A percentile compares a stretch with the other conserved stretches of the same genome.
These are phyloP conservation scores for Excalfactoria chinensis DNA, from an alignment of 2,113 vertebrate species.

Conservation along the genomic window DNA sequence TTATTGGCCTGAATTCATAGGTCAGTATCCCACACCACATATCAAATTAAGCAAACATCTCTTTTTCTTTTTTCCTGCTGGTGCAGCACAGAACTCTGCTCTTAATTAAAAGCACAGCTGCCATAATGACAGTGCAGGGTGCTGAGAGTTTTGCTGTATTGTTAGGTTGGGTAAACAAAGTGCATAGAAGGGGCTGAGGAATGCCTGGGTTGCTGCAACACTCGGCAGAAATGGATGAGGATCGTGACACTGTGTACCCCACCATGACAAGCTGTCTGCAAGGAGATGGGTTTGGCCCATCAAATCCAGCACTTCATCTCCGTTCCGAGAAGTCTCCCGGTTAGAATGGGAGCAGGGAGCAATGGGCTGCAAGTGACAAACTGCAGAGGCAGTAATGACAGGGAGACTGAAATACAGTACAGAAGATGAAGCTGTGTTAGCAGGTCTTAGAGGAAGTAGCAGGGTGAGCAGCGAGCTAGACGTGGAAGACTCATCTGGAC, in stretches of 20 bases:
- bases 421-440: background rate
- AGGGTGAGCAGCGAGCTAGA: background rate
- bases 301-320: constrained; percentile 25
- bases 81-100: background rate
- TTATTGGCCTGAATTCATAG: background rate
- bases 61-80: background rate
- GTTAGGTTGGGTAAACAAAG: background rate
- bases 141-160: background rate
- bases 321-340: background rate
- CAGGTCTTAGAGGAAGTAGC: background rate
- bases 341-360: background rate
- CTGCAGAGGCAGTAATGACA: constrained; percentile 26
- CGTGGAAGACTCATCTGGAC: background rate
- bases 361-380: constrained; percentile 7
- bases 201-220: background rate
- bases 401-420: background rate
- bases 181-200: background rate
- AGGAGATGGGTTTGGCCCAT: background rate
- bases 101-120: background rate
- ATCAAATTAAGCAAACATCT: background rate
- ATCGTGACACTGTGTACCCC: background rate
- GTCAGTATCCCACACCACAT: background rate
- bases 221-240: background rate
- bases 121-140: background rate
- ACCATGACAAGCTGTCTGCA: background rate